Base-by-base conservation (phyloP, 2,797 vertebrate species). In the Coluber constrictor region DNA sequence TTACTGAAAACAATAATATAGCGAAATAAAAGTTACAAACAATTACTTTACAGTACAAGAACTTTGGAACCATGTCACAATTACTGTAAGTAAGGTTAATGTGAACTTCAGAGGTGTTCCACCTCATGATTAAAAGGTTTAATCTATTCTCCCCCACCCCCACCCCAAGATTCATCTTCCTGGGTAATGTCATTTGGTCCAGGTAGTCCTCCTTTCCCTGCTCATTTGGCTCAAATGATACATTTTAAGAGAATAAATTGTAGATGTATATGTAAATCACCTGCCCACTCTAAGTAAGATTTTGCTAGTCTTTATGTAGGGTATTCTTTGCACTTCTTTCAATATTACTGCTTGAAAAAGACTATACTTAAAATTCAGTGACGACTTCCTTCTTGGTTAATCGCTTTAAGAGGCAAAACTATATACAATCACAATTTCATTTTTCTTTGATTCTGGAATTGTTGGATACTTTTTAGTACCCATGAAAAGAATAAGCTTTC, bases 111-210 rank as follows among this genome's bases (percentile, higher is more conserved):
- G 20, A 89, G 29, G 20, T n/a, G 20, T 20, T 47, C 43, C 54
- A 29, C n/a, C 9, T 1, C 25, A 29, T 3, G 3, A 9, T 18
- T 43, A 32, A 23, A 3, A 47, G 32, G 20, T n/a, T 59, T 59
- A 23, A n/a, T 83, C 1, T 18, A 37, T 27, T 18, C 54, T 86
- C 2, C 32, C 11, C 0, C 0, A 0, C 3, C 16, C 4, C 29
- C 63, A 11, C 43, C 25, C 18, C n/a, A 54, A 23, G 20, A 54
- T 54, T 7, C 66, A 13, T 83, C 37, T 79, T 83, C 37, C 63
- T 6, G 2, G 23, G 56, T 56, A 37, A 0, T 60, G 51, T 79
- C 27, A 66, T 11, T 55, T 70, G 5, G 0, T 10, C 43, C 15
- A 29, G 20, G 10, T 5, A 9, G 27, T 9, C 8, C 37, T 25